Evolutionary conservation across 2,113 vertebrate species (phyloP), one percentile per base, ranked within the genome.

Genomic region (Steatornis caripensis): DNA sequence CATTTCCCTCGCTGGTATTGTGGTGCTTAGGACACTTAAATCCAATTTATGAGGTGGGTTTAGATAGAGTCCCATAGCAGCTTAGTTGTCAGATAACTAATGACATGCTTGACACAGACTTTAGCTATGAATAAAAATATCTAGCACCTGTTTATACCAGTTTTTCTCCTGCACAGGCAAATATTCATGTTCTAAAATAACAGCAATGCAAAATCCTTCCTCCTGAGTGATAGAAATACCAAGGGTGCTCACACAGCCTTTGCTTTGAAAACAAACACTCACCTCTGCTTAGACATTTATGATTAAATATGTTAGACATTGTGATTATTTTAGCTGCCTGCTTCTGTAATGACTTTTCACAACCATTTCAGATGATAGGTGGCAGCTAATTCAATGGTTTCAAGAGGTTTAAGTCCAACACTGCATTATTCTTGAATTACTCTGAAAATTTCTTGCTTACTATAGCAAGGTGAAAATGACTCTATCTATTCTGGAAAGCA

Each of bases 401-500:
- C 69, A 48, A 48, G 11, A 15, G 11, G 5, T 30, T 68, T 66
- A 21, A 41, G 10, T 39, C 53, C 6, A n/a, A 58, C 8, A 32
- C 9, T 39, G 10, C 34, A 51, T 57, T 51, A 51, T 32, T 60
- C 10, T 53, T 78, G 21, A 62, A 55, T 48, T 69, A 61, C 37
- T 62, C 11, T 45, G 13, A 83, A 83, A 39, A 64, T 46, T 11
- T 68, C 24, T 89, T 92, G 84, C 48, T 95, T 89, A 72, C 9
- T 61, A 49, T 84, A 90, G 64, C 58, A 88, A 80, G 58, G 24
- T 18, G 55, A 72, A 81, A 41, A 58, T 65, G 15, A 84, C 71
- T 92, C 64, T 26, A 72, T 92, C 21, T 96, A 20, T 89, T 94
- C 66, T 89, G 54, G 85, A 91, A 97, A 94, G 62, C 43, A 94